Conservation (phyloP, 2,888 invertebrate species). For the Tetragonisca angustula region DNA sequence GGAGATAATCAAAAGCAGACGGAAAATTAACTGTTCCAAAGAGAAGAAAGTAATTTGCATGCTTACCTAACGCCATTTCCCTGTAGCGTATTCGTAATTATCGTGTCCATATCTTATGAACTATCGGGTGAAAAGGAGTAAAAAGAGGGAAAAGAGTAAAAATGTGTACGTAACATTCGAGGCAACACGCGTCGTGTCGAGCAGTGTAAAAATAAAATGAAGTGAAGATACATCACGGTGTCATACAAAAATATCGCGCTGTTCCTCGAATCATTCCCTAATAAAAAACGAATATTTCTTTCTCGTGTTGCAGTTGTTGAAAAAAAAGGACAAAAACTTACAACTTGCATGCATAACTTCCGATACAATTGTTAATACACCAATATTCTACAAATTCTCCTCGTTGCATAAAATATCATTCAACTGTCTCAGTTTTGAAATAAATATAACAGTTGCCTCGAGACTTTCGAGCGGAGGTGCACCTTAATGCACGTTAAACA, state of each 20-base stretch:
- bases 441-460: too few species aligned
- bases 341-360: too few species aligned
- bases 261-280: neutral
- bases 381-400: too few species aligned
- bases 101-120: neutral
- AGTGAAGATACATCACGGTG: conserved; percentile 10
- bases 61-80: neutral
- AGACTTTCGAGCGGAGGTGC: too few species aligned
- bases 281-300: neutral
- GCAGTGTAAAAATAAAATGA: conserved; percentile 1
- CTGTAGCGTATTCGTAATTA: conserved; percentile 6
- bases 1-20: neutral
- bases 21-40: conserved; percentile 16
- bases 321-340: neutral
- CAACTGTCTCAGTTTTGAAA: too few species aligned
- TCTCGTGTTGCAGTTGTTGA: neutral
- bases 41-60: neutral
- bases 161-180: neutral
- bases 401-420: too few species aligned
- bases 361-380: too few species aligned
- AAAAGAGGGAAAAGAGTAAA: neutral
- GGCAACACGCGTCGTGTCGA: neutral
- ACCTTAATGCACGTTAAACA: neutral
- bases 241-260: conserved; percentile 11
- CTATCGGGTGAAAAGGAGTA: neutral